Conservation (phyloP, 2,797 vertebrate species). For the Manis javanica region DNA sequence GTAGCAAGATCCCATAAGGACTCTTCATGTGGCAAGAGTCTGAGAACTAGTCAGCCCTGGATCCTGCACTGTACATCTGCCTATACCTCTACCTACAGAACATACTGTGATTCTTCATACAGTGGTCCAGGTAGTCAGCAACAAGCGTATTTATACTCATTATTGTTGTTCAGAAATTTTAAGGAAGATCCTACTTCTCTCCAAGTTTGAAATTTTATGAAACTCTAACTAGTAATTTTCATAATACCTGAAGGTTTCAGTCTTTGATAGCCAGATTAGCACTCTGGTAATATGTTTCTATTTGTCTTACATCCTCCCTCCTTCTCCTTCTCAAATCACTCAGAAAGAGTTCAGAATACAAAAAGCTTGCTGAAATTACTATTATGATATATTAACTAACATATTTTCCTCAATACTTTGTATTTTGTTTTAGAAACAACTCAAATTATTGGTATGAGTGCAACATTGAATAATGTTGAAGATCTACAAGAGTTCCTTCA, state of each 20-base stretch:
- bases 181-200: neutral
- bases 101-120: neutral
- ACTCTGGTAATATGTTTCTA: neutral
- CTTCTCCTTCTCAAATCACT: neutral
- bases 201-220: neutral
- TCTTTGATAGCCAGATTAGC: neutral
- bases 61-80: neutral
- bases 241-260: neutral
- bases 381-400: constrained; percentile 24
- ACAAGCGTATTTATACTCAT: neutral
- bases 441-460: constrained; percentile 98
- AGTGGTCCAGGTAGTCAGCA: neutral
- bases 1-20: neutral
- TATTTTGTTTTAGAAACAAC: constrained; percentile 88
- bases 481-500: constrained; percentile 95
- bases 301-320: neutral
- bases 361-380: neutral
- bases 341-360: neutral
- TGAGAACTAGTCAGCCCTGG: neutral
- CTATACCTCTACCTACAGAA: neutral
- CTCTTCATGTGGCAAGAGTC: neutral
- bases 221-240: neutral
- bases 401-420: constrained; percentile 18
- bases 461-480: constrained; percentile 94
- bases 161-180: constrained; percentile 2